Base-by-base conservation (phyloP, 2,888 invertebrate genomes). In the Lasioglossum oenotherae region DNA sequence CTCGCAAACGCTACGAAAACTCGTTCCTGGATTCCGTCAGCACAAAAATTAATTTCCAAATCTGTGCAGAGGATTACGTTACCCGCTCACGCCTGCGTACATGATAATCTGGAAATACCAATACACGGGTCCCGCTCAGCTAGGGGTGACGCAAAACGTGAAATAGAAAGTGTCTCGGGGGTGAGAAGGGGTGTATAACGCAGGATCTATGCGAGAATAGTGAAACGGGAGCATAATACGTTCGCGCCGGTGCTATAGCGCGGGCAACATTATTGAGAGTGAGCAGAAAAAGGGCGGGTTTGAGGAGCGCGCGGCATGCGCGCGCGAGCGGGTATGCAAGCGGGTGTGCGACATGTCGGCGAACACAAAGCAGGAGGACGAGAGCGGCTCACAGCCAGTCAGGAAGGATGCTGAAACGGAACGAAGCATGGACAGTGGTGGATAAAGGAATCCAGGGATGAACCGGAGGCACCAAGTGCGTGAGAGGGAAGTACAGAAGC, bases 401-500 rank as follows among this genome's bases (percentile, higher is more conserved):
- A 84, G 60, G 75, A 83, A 82, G 78, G 80, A 81, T 74, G 83
- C 35, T 44, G 76, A 72, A 78, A 81, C 84, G 82, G 87, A 87
- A 82, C 83, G 89, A 77, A 74, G 76, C 84, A 77, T 78, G 74
- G 82, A 82, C 75, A 74, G 78, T 64, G 74, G 78, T 75, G 84
- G 83, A 90, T 84, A 87, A 90, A 82, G 81, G 86, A 82, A 84
- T 81, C 85, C 84, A 41, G 85, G 81, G 67, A 82, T 74, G 73
- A 74, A 74, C 74, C 44, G 64, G 78, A 69, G 78, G 80, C 44
- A 78, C 78, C 72, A 71, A 78, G 81, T 75, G 72, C 77, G 69
- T 53, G 85, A 79, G 80, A 78, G 78, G 84, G 88, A 84, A 84
- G 85, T 76, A 84, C 82, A 80, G 88, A 87, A 87, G 82, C 87